Conservation (phyloP, 1,140 invertebrate species). For the Nylanderia fulva region DNA sequence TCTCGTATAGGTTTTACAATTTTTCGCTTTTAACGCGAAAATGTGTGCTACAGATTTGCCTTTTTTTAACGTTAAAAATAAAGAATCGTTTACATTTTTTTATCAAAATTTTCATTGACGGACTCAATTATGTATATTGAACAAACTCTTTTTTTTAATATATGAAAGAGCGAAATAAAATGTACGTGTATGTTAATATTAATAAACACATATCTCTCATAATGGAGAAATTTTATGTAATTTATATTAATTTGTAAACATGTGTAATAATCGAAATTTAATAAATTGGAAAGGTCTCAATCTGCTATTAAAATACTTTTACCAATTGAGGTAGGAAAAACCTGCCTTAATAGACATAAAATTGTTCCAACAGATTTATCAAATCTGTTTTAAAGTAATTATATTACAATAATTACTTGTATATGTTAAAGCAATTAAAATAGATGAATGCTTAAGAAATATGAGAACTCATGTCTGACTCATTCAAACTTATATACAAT, state of each 20-base stretch:
- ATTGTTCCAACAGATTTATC: not conserved
- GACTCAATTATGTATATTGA: not conserved
- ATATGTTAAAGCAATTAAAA: not conserved
- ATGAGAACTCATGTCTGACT: not conserved
- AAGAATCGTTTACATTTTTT: not conserved
- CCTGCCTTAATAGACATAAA: not conserved
- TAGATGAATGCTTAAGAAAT: not conserved
- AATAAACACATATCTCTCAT: not conserved
- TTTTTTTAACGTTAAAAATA: not conserved
- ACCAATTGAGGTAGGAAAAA: not conserved
- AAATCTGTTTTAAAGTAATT: not conserved
- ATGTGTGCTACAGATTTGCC: conserved; percentile 8
- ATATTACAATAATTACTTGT: conserved; percentile 14
- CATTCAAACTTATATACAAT: not conserved
- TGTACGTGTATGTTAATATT: not conserved
- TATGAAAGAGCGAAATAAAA: not conserved
- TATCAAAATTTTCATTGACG: not conserved
- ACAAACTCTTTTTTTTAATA: not conserved
- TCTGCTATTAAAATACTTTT: not conserved
- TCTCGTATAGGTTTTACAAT: conserved; percentile 20
- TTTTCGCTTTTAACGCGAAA: conserved; percentile 25
- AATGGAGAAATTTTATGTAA: not conserved
- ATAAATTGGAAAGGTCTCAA: not conserved
- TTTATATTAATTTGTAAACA: not conserved
- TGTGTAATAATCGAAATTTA: not conserved